Evolutionary conservation across 2,797 vertebrate genomes (phyloP), one percentile per base, ranked within the genome.

Genomic region (Catharus ustulatus): DNA sequence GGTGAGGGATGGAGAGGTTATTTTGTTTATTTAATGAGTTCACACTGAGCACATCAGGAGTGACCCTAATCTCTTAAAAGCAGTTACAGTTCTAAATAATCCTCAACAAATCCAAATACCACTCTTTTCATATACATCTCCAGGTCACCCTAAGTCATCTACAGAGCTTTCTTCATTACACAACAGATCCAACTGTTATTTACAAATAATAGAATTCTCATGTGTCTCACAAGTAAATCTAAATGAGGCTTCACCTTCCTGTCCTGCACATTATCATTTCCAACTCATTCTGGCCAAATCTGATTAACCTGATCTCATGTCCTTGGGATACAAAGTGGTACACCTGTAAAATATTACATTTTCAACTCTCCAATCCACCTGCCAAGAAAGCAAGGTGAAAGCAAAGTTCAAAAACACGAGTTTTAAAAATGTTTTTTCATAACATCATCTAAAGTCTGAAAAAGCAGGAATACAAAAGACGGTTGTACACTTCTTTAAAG

Each of bases 81-180:
- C 93, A 96, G 73, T 91, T 84, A 94, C 85, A 75, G 87, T 96
- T 95, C 88, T 79, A 91, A 95, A 90, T 95, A 96, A 96, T 93
- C 91, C 93, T 81, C 87, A 75, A 68, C 80, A 94, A 96, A 94
- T 86, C 87, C 82, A 88, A 92, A 96, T 52, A 73, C 26, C 9
- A 3, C 75, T 67, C 67, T 90, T 94, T 92, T 87, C 73, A 88
- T 38, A 55, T 26, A 76, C 58, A 76, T 48, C 74, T 83, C 49
- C 84, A 94, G 58, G 80, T 84, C 69, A 92, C 52, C 24, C 27
- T 32, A 71, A 89, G 87, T 48, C 69, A 86, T 71, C 34, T 55
- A 54, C 5, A 17, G 9, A 42, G 42, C 77, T 38, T 83, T 83
- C 63, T 78, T 78, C n/a, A 36, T 55, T 49, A 74, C n/a, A 74